Evolutionary conservation across 2,888 invertebrate species (phyloP).

Genomic region (Azorinus chamasolen): DNA sequence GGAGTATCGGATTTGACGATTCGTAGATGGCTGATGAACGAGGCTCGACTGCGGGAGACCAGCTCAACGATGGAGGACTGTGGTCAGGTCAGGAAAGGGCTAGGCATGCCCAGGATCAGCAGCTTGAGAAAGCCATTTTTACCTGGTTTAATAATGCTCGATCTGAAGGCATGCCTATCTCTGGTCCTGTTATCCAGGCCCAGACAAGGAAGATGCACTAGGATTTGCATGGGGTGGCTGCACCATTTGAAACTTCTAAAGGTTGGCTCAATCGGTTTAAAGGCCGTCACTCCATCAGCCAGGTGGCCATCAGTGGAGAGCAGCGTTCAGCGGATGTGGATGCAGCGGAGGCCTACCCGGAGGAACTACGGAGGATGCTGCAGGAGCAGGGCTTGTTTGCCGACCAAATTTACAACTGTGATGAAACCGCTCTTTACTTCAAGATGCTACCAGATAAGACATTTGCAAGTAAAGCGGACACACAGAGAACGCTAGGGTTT

Average conservation of each 20-base stretch:
- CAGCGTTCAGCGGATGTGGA: conserved; percentile 10
- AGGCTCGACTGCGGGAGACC: background rate
- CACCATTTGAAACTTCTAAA: conserved; percentile 10
- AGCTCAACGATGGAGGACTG: background rate
- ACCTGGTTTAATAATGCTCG: background rate
- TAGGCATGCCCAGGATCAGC: too few species aligned
- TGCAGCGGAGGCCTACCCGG: conserved; percentile 8
- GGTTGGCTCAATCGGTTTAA: too few species aligned
- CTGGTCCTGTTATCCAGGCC: background rate
- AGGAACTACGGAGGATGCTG: background rate
- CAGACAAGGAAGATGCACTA: background rate
- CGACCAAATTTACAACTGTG: too few species aligned
- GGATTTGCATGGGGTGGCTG: background rate
- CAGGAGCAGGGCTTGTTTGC: background rate
- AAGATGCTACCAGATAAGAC: conserved; percentile 57
- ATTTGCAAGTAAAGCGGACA: too few species aligned
- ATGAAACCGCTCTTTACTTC: conserved; percentile 52
- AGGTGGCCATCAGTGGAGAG: conserved; percentile 6
- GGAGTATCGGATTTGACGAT: background rate
- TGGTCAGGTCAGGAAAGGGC: background rate
- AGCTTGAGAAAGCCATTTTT: too few species aligned
- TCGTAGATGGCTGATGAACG: conserved; percentile 3
- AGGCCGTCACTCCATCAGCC: conserved; percentile 17
- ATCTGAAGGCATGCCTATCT: background rate
- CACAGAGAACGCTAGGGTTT: conserved; percentile 6